These are phyloP conservation scores for Cheirogaleus major DNA, from an alignment of 2,797 vertebrate species.

Conservation along the genomic window DNA sequence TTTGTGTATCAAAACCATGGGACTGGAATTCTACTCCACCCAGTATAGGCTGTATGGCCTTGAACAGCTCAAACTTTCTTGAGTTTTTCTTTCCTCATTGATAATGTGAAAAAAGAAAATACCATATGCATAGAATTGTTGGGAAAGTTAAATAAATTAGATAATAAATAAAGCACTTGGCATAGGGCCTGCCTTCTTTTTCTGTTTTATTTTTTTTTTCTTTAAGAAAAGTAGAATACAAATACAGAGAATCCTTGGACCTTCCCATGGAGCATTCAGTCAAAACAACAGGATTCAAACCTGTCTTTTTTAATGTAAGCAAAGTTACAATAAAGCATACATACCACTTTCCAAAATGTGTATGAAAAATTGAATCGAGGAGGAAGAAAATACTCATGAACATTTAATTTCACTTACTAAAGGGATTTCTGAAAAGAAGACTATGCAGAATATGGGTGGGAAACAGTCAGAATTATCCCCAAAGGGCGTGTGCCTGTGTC, in stretches of 20 bases:
- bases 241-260: background rate
- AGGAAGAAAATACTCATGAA: background rate
- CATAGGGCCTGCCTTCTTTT: background rate
- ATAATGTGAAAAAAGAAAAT: background rate
- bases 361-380: background rate
- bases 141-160: background rate
- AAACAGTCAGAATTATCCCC: background rate
- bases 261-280: background rate
- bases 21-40: background rate
- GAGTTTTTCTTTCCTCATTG: background rate
- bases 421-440: background rate
- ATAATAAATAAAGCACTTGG: background rate
- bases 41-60: background rate
- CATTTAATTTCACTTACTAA: background rate
- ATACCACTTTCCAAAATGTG: background rate
- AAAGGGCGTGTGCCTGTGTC: background rate
- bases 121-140: background rate
- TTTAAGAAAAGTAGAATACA: background rate
- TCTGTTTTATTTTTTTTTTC: no score
- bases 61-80: background rate
- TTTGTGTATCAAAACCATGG: background rate
- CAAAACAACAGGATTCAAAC: background rate
- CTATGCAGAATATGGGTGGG: background rate
- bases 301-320: background rate
- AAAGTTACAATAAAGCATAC: background rate